Evolutionary conservation across 2,113 vertebrate species (phyloP), one percentile per base, ranked within the genome.

Genomic region (Pao palembangensis): DNA sequence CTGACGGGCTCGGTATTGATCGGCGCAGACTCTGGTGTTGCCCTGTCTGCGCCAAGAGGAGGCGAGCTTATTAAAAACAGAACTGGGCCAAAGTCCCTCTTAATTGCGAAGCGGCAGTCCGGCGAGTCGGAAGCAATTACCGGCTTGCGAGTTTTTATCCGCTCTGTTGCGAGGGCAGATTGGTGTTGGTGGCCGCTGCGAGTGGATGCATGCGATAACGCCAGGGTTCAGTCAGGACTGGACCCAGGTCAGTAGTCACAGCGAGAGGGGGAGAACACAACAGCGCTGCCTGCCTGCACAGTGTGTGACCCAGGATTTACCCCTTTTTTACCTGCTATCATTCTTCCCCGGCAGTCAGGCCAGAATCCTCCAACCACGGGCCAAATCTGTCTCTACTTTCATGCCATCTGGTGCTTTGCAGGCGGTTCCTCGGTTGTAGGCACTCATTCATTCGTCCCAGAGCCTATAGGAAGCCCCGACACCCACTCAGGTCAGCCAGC

Each of bases 11-110:
- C 48, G 20, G 18, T 82, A 85, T 84, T 64, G 85, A 89, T 85
- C 63, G 50, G 64, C 56, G 47, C 14, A 65, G 72, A 69, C 49
- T 64, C 73, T 53, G 73, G 48, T 80, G 63, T 80, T 74, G 69
- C 70, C 66, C 74, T 46, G 46, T 75, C 31, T 55, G 63, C 73
- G 55, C 80, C 82, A 81, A 77, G 64, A 73, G 63, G 73, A 76
- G 71, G 81, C 78, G 69, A 73, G 82, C 82, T 87, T 80, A 85
- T 85, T 88, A 85, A 84, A 77, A 56, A 38, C 8, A 38, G 11
- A 38, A 38, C 8, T 8, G 8, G 2, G 34, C 34, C 1, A 52
- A 68, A 69, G 57, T 34, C 75, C 71, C 58, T 44, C 58, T 64
- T 71, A 60, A 73, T 76, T 69, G 64, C 55, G 66, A 31, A 28